phyloP scores from a whole-genome alignment of 2,888 invertebrate genomes.

The Lamellibrachia satsuma region DNA sequence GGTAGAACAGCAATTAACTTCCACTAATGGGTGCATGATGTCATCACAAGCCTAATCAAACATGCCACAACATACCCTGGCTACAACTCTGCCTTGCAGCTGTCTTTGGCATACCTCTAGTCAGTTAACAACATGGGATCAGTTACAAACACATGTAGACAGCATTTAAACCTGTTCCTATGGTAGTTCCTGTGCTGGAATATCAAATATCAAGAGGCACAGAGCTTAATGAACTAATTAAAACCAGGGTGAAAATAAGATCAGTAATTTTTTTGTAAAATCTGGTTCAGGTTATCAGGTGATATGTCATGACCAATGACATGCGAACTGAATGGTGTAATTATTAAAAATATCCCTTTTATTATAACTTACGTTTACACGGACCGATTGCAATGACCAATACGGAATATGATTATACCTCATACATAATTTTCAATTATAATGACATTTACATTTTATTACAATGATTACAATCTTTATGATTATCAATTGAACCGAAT shows the following conservation, averaged over 20 bases:
- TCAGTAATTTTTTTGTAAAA: too few species aligned
- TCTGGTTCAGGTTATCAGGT: too few species aligned
- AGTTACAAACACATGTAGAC: background rate
- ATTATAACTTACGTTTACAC: too few species aligned
- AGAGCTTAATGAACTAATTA: background rate
- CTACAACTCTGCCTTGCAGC: background rate
- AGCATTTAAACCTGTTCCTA: background rate
- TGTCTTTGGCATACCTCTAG: background rate
- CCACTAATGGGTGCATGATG: background rate
- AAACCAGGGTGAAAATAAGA: background rate
- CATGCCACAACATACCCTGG: background rate
- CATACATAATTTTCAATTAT: too few species aligned
- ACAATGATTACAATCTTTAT: too few species aligned
- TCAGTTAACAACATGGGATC: background rate
- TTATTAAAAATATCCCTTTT: too few species aligned
- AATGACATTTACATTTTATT: too few species aligned
- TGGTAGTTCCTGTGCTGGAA: background rate
- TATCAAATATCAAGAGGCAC: background rate
- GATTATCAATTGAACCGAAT: too few species aligned
- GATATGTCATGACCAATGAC: too few species aligned
- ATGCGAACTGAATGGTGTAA: too few species aligned
- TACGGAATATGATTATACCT: too few species aligned
- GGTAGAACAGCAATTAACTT: background rate
- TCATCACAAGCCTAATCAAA: background rate
- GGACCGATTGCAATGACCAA: too few species aligned